Conservation (phyloP, 2,797 vertebrate species). For the Pseudochirops cupreus region DNA sequence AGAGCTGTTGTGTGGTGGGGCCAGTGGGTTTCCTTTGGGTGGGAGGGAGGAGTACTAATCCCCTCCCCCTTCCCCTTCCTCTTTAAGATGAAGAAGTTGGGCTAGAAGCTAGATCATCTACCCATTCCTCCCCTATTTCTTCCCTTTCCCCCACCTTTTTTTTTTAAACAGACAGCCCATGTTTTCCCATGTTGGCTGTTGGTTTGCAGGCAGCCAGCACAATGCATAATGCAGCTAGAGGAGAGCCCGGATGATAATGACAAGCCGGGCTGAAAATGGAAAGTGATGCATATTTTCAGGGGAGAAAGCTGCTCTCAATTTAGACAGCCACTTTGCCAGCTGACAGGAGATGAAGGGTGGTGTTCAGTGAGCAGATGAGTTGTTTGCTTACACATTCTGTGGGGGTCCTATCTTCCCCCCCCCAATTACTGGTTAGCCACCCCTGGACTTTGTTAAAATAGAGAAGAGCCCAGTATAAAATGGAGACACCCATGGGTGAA, state of each 20-base stretch:
- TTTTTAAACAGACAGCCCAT: conserved; percentile 54
- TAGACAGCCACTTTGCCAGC: conserved; percentile 43
- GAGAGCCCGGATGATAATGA: conserved; percentile 47
- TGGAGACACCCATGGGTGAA: neutral
- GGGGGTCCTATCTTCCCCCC: neutral
- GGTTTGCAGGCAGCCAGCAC: conserved; percentile 58
- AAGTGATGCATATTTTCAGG: conserved; percentile 70
- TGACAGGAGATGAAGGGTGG: conserved; percentile 39
- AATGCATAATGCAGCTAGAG: conserved; percentile 63
- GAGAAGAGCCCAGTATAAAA: neutral
- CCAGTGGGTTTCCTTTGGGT: conserved; percentile 39
- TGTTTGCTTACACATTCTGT: conserved; percentile 15
- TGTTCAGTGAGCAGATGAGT: conserved; percentile 16
- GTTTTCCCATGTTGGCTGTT: conserved; percentile 70
- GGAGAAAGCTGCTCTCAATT: conserved; percentile 54
- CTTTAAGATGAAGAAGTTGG: neutral
- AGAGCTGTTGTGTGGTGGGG: neutral
- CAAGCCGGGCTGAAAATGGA: conserved; percentile 42
- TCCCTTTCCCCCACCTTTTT: neutral
- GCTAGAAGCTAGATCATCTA: neutral
- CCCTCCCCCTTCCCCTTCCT: neutral
- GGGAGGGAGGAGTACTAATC: neutral
- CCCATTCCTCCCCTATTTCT: neutral
- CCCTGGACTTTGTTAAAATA: neutral
- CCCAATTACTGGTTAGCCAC: neutral